Base-by-base conservation (phyloP, 2,113 vertebrate genomes). In the Anguilla japonica region DNA sequence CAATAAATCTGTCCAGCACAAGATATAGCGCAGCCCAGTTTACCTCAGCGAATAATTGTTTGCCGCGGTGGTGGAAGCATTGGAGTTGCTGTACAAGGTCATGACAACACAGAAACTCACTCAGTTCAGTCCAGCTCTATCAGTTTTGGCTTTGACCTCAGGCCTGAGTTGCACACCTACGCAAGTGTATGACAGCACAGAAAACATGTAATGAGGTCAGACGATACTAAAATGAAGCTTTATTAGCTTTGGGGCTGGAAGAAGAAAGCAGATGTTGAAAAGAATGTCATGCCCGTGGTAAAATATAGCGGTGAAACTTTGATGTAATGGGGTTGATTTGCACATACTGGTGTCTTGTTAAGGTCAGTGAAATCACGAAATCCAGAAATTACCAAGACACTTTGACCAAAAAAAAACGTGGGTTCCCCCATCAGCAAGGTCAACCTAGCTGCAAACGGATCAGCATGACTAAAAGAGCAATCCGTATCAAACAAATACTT, bases 1-100 rank as follows among this genome's bases (percentile, higher is more conserved):
- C 83, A 75, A 91, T 79, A 91, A 79, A 79, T 85, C 89, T 89
- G 88, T 86, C 85, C 60, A 85, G 83, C 88, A 87, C 87, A 91
- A 85, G 86, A 50, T 85, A 86, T 79, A 89, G 79, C 88, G 67
- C 63, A 89, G 81, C 60, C 85, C 57, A 39, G 15, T 89, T 84
- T 81, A 88, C 83, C 50, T 81, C 43, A 9, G 87, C 90, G 39
- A 75, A 84, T 79, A 91, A 91, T 89, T 87, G 88, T 89, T 85
- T 89, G 85, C 81, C 85, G 89, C 82, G 87, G 84, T 86, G 86
- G 86, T 87, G 81, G 85, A 89, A 87, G 88, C 20, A 85, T 75
- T 75, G n/a, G 14, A 40, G 29, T 15, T 20, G 41, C 50, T 34
- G 34, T 34, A 34, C 20, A n/a, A 79, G 50, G 67, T 50, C 56